Evolutionary conservation across 2,113 vertebrate species (phyloP), one percentile per base, ranked within the genome.

Genomic region (Tachuris rubrigastra): DNA sequence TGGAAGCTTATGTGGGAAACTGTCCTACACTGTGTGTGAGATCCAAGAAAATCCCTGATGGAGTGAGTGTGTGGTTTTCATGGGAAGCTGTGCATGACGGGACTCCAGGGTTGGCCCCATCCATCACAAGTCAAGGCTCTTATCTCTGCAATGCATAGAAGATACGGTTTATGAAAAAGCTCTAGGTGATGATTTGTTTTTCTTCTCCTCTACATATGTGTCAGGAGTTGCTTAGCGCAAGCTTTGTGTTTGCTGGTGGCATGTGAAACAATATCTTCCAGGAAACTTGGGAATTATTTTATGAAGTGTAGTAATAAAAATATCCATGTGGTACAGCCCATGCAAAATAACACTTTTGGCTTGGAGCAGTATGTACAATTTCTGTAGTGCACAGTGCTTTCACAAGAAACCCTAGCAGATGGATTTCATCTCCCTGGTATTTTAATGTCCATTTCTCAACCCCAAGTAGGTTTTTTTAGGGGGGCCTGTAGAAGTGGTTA

Each of bases 301-400:
- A 94, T 93, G 94, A 95, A 96, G 96, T 93, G 85, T 53, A 84
- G 76, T 53, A 90, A 93, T 95, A 96, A 95, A 96, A 96, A 86
- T 68, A 95, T 88, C 83, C 68, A 90, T 85, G 88, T 92, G 95
- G 90, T 55, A 41, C 27, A 41, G 79, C 83, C 85, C 60, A 41
- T 94, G 82, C 85, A 22, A 93, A 95, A 60, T 77, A 93, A 77
- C 60, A 33, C 44, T 82, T 75, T 28, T 94, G 92, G 76, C 85
- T 90, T 9, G 79, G 49, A 95, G 85, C 69, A 41, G 41, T 9
- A 50, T 5, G 6, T 50, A 62, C 37, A 22, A 37, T 79, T 94
- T 53, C 85, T 91, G 14, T 2, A 85, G 74, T 5, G 59, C 23
- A 55, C 50, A 39, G 4, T 33, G 69, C 63, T 87, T 89, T 49